Percentiles rank a stretch among this genome's conserved stretches.
Evolutionary conservation across 2,888 invertebrate species (phyloP).

Genomic region (Eulithis testata): DNA sequence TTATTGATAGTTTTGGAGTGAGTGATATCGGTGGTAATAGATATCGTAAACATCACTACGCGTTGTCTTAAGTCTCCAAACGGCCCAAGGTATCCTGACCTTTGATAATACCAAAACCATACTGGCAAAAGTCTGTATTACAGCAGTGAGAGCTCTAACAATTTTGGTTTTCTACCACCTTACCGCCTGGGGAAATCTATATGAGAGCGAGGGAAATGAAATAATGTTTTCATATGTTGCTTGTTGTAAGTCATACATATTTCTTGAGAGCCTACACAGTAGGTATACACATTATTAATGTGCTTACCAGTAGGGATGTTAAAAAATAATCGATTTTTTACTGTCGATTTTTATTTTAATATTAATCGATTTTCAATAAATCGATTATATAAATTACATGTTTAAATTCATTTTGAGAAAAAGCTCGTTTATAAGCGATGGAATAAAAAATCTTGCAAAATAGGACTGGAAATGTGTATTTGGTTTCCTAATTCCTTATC

Average conservation of each 20-base stretch:
- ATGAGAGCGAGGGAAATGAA: constrained; percentile 53
- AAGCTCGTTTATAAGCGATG: no score
- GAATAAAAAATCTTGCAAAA: no score
- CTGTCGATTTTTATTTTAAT: no score
- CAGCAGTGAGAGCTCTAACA: constrained; percentile 31
- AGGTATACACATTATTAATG: constrained; percentile 24
- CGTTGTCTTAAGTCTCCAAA: constrained; percentile 40
- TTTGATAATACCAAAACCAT: constrained; percentile 27
- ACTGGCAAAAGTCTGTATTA: constrained; percentile 6
- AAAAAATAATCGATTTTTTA: no score
- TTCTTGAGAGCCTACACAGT: constrained; percentile 30
- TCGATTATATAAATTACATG: no score
- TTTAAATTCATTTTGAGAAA: no score
- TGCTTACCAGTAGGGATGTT: constrained; percentile 21
- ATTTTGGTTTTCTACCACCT: constrained; percentile 33
- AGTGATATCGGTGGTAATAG: constrained; percentile 41
- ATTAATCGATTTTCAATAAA: no score
- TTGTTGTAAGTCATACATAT: constrained; percentile 48
- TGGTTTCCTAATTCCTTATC: no score
- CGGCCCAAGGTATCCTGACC: constrained; percentile 35
- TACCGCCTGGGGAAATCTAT: constrained; percentile 55
- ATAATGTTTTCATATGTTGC: constrained; percentile 52
- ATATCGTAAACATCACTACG: constrained; percentile 44
- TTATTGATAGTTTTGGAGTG: constrained; percentile 42
- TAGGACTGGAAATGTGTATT: no score